These are phyloP conservation scores for Cetoscarus ocellatus DNA, from an alignment of 2,797 vertebrate species.

Conservation along the genomic window DNA sequence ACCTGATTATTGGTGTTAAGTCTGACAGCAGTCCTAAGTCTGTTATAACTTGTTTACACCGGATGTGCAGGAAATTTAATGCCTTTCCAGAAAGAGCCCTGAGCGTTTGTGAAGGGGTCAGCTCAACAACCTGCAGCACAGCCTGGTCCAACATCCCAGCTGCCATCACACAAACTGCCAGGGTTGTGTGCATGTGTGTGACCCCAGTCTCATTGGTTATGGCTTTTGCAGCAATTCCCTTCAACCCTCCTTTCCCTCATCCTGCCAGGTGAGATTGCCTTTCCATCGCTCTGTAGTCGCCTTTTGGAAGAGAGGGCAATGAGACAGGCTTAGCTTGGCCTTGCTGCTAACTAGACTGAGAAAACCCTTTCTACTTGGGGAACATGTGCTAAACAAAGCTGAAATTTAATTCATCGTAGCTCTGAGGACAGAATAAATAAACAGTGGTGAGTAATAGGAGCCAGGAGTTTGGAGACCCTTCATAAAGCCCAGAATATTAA, in stretches of 20 bases:
- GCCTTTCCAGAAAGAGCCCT: conserved; percentile 5
- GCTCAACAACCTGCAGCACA: neutral
- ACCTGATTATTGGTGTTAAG: neutral
- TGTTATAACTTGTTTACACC: neutral
- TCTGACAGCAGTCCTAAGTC: neutral
- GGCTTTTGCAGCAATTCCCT: conserved; percentile 55
- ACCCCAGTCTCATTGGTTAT: conserved; percentile 17
- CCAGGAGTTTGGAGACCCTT: neutral
- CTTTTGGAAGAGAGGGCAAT: conserved; percentile 19
- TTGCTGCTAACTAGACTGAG: conserved; percentile 43
- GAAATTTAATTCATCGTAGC: conserved; percentile 30
- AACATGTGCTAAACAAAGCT: conserved; percentile 23
- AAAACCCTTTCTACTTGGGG: conserved; percentile 6
- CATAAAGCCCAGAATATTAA: neutral
- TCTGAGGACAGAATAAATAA: conserved; percentile 47
- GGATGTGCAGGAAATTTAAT: neutral
- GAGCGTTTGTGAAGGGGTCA: conserved; percentile 9
- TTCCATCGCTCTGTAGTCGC: conserved; percentile 32
- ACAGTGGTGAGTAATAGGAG: neutral
- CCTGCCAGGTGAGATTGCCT: conserved; percentile 62
- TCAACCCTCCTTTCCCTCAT: conserved; percentile 21
- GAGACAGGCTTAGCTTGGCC: conserved; percentile 40
- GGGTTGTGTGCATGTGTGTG: conserved; percentile 11
- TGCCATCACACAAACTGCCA: neutral
- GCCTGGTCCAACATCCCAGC: neutral